Percentiles rank a stretch among this genome's conserved stretches.
phyloP scores from a whole-genome alignment of 2,113 vertebrate genomes.

The Mionectes macconnelli region DNA sequence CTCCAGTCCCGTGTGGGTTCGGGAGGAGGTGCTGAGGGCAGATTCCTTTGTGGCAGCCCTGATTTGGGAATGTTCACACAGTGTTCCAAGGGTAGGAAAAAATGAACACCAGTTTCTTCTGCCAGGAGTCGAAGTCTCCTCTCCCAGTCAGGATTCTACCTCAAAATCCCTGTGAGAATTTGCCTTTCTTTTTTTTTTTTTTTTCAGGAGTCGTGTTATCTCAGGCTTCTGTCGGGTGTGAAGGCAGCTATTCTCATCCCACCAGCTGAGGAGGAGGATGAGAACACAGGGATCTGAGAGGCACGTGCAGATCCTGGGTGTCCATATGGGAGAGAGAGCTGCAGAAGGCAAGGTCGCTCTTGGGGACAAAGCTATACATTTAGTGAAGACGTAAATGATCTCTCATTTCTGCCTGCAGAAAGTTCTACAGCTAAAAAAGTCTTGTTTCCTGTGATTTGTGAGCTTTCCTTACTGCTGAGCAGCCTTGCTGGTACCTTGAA shows the following conservation, averaged over 20 bases:
- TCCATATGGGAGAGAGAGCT: not conserved
- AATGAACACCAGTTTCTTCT: not conserved
- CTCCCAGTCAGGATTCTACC: not conserved
- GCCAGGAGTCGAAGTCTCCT: not conserved
- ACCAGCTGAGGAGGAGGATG: not conserved
- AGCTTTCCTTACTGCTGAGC: not conserved
- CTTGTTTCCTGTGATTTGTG: not conserved
- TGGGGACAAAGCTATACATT: not conserved
- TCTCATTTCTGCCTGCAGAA: not conserved
- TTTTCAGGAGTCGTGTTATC: not conserved
- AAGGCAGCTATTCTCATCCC: not conserved
- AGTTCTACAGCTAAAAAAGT: not conserved
- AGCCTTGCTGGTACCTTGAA: not conserved
- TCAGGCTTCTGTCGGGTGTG: not conserved
- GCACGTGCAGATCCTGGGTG: not conserved
- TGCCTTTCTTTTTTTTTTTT: not conserved
- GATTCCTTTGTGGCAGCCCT: not conserved
- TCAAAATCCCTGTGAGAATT: not conserved
- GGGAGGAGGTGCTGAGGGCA: not conserved
- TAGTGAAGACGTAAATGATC: not conserved
- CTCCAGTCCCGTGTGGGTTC: fast-evolving
- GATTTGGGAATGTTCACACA: not conserved
- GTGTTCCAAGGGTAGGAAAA: not conserved
- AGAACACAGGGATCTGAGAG: not conserved
- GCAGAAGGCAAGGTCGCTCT: not conserved